Percentiles rank a stretch among this genome's conserved stretches.
phyloP scores from a whole-genome alignment of 2,888 invertebrate species.

The Colletes collaris region DNA sequence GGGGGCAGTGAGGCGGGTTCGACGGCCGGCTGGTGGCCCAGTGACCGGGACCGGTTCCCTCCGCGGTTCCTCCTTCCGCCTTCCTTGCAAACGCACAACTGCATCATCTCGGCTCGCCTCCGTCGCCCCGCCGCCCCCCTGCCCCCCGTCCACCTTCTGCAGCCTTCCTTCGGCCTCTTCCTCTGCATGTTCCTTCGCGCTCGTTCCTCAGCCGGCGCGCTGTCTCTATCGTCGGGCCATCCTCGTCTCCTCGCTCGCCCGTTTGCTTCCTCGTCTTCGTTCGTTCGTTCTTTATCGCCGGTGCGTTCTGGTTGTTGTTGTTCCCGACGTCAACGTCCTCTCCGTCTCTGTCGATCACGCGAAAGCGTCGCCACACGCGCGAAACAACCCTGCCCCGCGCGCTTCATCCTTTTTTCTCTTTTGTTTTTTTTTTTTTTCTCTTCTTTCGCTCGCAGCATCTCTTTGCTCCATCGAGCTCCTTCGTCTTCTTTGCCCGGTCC shows the following conservation, averaged over 20 bases:
- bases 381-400: constrained; percentile 31
- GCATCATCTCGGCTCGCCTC: constrained; percentile 79
- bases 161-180: constrained; percentile 55
- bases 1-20: constrained; percentile 81
- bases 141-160: constrained; percentile 49
- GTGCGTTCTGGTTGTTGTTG: constrained; percentile 26
- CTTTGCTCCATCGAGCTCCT: not conserved
- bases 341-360: constrained; percentile 40
- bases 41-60: constrained; percentile 83
- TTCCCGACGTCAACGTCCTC: constrained; percentile 33
- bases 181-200: constrained; percentile 58
- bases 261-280: too few species aligned
- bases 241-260: constrained; percentile 36
- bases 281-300: constrained; percentile 32
- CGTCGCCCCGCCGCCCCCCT: constrained; percentile 43
- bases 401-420: constrained; percentile 26
- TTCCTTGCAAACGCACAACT: constrained; percentile 83
- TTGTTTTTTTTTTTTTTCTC: constrained; percentile 14
- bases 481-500: not conserved
- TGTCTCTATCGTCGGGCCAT: constrained; percentile 42
- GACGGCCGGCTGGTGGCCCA: constrained; percentile 83
- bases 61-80: constrained; percentile 83
- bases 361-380: constrained; percentile 52
- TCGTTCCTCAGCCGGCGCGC: constrained; percentile 41
- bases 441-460: constrained; percentile 3